phyloP scores from a whole-genome alignment of 2,113 vertebrate genomes.

The Promerops cafer region DNA sequence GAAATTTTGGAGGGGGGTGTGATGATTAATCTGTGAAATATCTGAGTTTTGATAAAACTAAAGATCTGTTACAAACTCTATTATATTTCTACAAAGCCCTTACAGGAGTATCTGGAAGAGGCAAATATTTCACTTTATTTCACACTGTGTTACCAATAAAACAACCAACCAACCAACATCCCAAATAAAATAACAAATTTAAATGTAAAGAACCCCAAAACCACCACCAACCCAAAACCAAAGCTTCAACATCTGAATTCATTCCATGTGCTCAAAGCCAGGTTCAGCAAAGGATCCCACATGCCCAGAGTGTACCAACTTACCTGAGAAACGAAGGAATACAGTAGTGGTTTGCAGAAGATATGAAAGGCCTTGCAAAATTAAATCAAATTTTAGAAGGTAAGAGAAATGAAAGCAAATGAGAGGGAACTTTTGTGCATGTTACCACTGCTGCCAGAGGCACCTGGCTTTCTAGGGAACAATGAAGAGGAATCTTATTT shows the following conservation, averaged over 20 bases:
- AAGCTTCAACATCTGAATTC: background rate
- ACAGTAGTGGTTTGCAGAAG: background rate
- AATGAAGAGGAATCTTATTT: background rate
- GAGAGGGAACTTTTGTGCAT: background rate
- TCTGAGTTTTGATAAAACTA: background rate
- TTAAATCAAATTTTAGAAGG: constrained; percentile 23
- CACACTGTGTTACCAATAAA: background rate
- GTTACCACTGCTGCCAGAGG: background rate
- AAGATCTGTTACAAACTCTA: background rate
- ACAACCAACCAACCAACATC: background rate
- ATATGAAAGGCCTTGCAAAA: constrained; percentile 42
- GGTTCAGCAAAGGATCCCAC: background rate
- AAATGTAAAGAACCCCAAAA: background rate
- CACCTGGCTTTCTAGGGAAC: background rate
- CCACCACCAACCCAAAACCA: background rate
- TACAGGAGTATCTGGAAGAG: background rate
- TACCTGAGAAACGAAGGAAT: constrained; percentile 39
- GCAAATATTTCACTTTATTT: constrained; percentile 8
- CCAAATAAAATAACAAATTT: background rate
- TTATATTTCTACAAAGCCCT: background rate
- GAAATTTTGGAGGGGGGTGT: constrained; percentile 2
- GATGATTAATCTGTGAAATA: constrained; percentile 39
- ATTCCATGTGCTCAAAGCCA: background rate
- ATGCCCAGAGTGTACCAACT: background rate
- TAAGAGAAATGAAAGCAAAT: background rate